Conservation (phyloP, 2,888 invertebrate species). For the Tetrapedia diversipes region DNA sequence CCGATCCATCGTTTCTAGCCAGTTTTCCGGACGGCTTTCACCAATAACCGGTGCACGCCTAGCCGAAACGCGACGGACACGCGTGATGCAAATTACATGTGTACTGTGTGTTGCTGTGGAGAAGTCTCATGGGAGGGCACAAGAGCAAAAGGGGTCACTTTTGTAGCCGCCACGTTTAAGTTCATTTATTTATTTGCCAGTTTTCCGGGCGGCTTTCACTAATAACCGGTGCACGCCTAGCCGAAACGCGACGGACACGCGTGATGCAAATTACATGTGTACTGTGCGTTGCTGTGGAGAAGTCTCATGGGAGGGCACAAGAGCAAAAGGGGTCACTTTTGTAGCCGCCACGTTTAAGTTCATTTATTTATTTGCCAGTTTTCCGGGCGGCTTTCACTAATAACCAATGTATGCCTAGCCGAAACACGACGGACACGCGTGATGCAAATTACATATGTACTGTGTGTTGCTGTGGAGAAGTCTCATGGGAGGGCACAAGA, state of each 20-base stretch:
- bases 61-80: conserved; percentile 50
- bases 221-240: conserved; percentile 43
- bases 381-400: conserved; percentile 40
- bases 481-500: no score
- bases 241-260: conserved; percentile 52
- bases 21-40: conserved; percentile 44
- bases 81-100: conserved; percentile 51
- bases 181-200: no score
- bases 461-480: no score
- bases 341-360: no score
- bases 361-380: no score
- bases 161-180: no score
- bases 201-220: conserved; percentile 40
- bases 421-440: conserved; percentile 54
- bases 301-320: no score
- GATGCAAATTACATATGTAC: conserved; percentile 45
- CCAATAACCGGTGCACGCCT: conserved; percentile 42
- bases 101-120: no score
- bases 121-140: no score
- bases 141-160: no score
- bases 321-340: no score
- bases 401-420: conserved; percentile 40
- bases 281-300: no score
- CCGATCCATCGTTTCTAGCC: conserved; percentile 51
- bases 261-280: conserved; percentile 49